Percentiles rank a stretch among this genome's conserved stretches.
Conservation (phyloP, 2,888 invertebrate species). For the Sphaerophoria taeniata region DNA sequence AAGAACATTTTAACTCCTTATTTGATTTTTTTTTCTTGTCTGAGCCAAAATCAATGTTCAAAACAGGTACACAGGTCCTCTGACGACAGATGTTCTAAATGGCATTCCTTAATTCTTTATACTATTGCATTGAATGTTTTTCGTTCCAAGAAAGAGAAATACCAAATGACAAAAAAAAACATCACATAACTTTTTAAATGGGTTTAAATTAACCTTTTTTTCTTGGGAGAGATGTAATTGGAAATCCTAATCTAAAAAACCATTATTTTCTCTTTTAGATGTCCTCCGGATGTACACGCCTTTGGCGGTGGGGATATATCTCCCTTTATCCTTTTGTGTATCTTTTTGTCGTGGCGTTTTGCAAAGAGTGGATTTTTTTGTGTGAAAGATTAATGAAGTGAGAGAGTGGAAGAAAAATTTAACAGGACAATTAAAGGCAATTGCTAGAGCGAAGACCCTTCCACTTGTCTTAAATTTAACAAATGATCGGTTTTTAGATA, state of each 20-base stretch:
- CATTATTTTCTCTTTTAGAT: neutral
- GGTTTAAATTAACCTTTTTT: constrained; percentile 19
- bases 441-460: no score
- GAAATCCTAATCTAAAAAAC: constrained; percentile 7
- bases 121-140: neutral
- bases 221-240: neutral
- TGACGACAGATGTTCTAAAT: constrained; percentile 12
- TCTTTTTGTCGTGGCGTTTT: no score
- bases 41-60: no score
- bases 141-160: neutral
- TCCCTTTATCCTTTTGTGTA: no score
- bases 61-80: no score
- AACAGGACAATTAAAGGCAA: no score
- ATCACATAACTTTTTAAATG: neutral
- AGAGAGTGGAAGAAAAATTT: no score
- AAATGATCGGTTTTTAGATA: no score
- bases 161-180: neutral
- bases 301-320: no score
- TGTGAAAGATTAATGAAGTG: no score
- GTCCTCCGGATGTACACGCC: neutral
- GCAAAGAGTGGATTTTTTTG: no score
- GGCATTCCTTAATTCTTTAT: neutral
- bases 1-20: neutral
- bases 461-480: no score
- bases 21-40: neutral